Base-by-base conservation (phyloP, 2,888 invertebrate genomes). In the Troilus luridus region DNA sequence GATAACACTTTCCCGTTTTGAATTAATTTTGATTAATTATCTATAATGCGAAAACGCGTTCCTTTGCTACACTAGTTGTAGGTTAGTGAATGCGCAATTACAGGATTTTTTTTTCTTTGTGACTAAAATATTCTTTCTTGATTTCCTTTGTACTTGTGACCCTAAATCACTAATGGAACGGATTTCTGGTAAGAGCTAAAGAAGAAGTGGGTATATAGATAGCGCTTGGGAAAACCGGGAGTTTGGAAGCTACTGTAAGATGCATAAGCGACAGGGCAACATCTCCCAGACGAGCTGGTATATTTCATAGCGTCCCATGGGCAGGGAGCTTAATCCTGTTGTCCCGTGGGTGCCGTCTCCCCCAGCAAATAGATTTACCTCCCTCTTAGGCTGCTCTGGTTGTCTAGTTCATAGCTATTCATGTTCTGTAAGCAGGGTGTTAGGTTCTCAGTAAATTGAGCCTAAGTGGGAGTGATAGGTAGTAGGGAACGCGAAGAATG, bases 181-280 rank as follows among this genome's bases (percentile, higher is more conserved):
- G 27, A 77, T 77, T 19, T 17, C 72, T 17, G 67, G 67, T 77
- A 41, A 77, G 41, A 27, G 41, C 41, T 77, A 77, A 77, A 77
- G 72, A 77, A 77, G 27, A 12, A 67, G 27, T 14, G 11, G 14
- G 14, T 14, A 24, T 5, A 24, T 27, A 67, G 24, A 67, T 67
- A 24, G 67, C 27, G 3, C 67, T 3, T 67, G 24, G 72, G 6
- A 67, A 24, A 24, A 14, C 5, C 3, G 67, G 8, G 72, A 24
- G 41, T 27, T 3, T 11, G 14, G 72, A 10, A 6, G 72, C 72
- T 77, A 77, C 72, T 77, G 72, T 77, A 77, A 77, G 72, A 77
- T 77, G 72, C 41, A 77, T 77, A 77, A 77, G 72, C 72, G 72
- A 77, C 72, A 77, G 8, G 72, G 72, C 72, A 41, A 27, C 72